phyloP scores from a whole-genome alignment of 2,888 invertebrate species.

The Drosophila buzzatii region DNA sequence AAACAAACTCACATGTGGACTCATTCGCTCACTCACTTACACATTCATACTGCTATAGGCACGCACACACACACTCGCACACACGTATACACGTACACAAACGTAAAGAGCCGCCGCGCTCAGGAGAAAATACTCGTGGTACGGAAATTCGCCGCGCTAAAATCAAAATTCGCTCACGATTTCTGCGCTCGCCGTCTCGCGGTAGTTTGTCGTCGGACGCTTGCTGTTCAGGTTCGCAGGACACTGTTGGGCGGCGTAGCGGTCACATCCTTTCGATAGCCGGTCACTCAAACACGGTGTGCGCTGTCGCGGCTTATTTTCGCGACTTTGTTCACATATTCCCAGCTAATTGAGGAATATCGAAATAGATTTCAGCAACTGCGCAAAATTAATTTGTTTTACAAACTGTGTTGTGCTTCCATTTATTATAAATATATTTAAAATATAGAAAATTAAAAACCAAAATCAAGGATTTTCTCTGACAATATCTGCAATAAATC shows the following conservation, averaged over 20 bases:
- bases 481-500: slow-evolving; percentile 8
- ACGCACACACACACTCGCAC: background rate
- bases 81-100: background rate
- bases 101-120: slow-evolving; percentile 49
- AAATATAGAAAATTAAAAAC: slow-evolving; percentile 10
- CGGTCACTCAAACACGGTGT: slow-evolving; percentile 73
- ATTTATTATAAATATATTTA: slow-evolving; percentile 1
- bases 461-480: slow-evolving; percentile 11
- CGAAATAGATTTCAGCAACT: slow-evolving; percentile 14
- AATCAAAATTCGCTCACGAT: slow-evolving; percentile 82
- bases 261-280: slow-evolving; percentile 82
- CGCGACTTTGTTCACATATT: slow-evolving; percentile 37
- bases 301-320: slow-evolving; percentile 58
- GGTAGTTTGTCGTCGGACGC: slow-evolving; percentile 82
- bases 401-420: slow-evolving; percentile 35
- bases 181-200: slow-evolving; percentile 72
- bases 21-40: slow-evolving; percentile 44
- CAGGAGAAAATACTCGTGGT: slow-evolving; percentile 66
- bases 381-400: slow-evolving; percentile 21
- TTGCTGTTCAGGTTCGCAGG: slow-evolving; percentile 82
- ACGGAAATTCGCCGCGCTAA: slow-evolving; percentile 81
- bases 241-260: slow-evolving; percentile 70
- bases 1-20: slow-evolving; percentile 64
- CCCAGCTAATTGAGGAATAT: slow-evolving; percentile 28
- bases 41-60: slow-evolving; percentile 15